Percentiles rank a stretch among this genome's conserved stretches.
These are phyloP conservation scores for Hypotaenidia philippensis DNA, from an alignment of 2,797 vertebrate species.

Conservation along the genomic window DNA sequence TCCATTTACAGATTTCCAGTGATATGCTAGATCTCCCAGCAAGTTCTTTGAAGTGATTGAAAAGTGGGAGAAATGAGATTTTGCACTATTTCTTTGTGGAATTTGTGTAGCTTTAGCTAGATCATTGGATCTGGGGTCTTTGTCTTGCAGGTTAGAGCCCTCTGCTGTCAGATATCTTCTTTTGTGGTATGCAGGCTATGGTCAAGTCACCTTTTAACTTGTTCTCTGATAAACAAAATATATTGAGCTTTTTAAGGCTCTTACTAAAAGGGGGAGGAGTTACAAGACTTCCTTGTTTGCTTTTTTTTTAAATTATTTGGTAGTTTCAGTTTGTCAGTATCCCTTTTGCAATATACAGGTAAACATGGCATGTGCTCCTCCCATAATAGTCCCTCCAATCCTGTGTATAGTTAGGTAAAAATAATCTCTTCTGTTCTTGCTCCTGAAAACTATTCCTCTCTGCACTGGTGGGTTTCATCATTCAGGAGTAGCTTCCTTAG, in stretches of 20 bases:
- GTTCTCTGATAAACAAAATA: not conserved
- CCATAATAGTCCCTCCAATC: not conserved
- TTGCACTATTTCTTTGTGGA: not conserved
- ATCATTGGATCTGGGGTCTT: not conserved
- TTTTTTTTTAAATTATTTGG: not conserved
- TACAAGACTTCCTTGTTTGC: not conserved
- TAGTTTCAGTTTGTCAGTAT: not conserved
- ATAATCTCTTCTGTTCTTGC: not conserved
- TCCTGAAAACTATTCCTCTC: not conserved
- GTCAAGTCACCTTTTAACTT: not conserved
- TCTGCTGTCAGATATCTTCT: not conserved
- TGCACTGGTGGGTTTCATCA: not conserved
- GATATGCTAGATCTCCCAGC: rapidly evolving
- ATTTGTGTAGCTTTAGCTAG: not conserved
- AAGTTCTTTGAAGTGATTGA: not conserved
- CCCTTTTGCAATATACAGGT: not conserved
- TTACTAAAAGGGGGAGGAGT: not conserved
- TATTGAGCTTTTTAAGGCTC: not conserved
- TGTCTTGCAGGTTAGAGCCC: not conserved
- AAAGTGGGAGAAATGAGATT: not conserved
- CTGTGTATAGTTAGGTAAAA: not conserved
- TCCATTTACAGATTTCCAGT: not conserved
- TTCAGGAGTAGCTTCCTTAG: not conserved
- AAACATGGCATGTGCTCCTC: not conserved
- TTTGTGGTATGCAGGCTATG: not conserved